Evolutionary conservation across 2,113 vertebrate genomes (phyloP).

Genomic region (Crotalus viridis): DNA sequence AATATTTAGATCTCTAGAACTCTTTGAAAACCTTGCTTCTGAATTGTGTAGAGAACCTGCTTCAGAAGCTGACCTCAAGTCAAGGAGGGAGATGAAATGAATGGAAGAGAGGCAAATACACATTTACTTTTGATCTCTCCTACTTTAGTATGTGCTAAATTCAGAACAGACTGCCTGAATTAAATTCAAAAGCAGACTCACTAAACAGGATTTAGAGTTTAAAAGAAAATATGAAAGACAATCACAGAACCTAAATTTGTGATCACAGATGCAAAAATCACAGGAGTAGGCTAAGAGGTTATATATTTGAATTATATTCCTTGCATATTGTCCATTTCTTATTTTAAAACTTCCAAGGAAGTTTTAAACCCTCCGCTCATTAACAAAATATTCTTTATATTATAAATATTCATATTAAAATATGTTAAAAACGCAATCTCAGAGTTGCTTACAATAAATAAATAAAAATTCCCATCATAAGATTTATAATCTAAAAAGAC

Average conservation of each 20-base stretch:
- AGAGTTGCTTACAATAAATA: not conserved
- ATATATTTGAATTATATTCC: not conserved
- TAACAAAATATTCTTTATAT: not conserved
- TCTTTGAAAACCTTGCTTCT: not conserved
- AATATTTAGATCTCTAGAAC: not conserved
- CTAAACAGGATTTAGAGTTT: not conserved
- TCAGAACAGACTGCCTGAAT: not conserved
- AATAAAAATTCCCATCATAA: not conserved
- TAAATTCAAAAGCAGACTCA: not conserved
- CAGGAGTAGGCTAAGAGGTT: not conserved
- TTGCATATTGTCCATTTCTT: slow-evolving; percentile 19
- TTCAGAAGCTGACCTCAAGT: not conserved
- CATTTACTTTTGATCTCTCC: not conserved
- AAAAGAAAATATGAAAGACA: not conserved
- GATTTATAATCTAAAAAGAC: not conserved
- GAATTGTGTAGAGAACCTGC: not conserved
- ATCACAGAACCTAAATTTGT: not conserved
- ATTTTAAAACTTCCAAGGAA: not conserved
- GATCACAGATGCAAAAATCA: not conserved
- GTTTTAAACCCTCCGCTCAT: not conserved
- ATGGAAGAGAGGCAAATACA: not conserved
- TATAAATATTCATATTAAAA: not conserved
- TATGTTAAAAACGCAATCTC: not conserved
- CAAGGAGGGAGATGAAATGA: not conserved
- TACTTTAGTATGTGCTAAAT: too few species aligned